Evolutionary conservation across 2,888 invertebrate genomes (phyloP), one percentile per base, ranked within the genome.

Genomic region (Penaeus monodon): DNA sequence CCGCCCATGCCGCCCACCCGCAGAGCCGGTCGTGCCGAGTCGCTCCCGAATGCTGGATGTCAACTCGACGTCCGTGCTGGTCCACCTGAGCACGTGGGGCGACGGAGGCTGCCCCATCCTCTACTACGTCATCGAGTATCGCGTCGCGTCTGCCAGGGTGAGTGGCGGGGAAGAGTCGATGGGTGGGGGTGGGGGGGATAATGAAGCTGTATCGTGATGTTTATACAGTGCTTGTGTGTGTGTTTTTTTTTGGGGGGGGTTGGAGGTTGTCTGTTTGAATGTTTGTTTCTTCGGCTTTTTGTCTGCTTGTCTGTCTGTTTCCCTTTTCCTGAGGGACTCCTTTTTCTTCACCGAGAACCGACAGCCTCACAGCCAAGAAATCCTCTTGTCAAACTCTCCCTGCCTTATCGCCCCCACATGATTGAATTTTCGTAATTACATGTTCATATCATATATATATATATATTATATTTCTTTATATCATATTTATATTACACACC

Each of bases 71-170:
- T 96, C 96, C 86, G 96, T 96, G 83, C 96, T 96, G 0, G 95
- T 97, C 44, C 97, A 97, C 95, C 92, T 97, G 90, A 96, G 96
- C 92, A 95, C 96, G 0, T 97, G 97, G 97, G 96, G 96, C 66
- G 97, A 97, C 91, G 97, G 97, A 0, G 97, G 97, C 38, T 97
- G 97, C 91, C 96, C 96, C 4, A 96, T 97, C 90, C 94, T 96
- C 17, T 96, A 96, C 93, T 97, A 96, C 91, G 95, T 96, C 90
- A 95, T 97, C 70, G 97, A 97, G 92, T 97, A 96, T 91, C 80
- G 84, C 29, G 79, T 77, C 10, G 76, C 88, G 10, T 73, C 84
- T 2, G 84, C 86, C 65, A 82, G 86, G 89, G 90, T 90, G 44
- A 82, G 88, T 74, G 3, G n/a, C 12, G 49, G 44, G 76, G 14